Conservation (phyloP, 2,113 vertebrate genomes). For the Lycaon pictus region DNA sequence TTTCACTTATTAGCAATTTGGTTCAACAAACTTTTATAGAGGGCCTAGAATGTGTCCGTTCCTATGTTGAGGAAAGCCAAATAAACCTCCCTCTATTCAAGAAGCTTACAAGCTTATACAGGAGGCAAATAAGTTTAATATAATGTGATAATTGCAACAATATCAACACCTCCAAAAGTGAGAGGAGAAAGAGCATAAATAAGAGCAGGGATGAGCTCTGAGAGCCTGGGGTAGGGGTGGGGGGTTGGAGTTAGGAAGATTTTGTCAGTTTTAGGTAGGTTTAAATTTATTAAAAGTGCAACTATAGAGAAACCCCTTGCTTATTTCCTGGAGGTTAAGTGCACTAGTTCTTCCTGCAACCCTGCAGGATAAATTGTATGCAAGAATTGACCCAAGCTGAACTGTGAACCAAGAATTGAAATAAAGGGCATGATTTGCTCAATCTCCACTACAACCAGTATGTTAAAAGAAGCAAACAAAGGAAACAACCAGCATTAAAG, state of each 20-base stretch:
- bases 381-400: neutral
- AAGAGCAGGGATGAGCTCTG: neutral
- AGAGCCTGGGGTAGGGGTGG: neutral
- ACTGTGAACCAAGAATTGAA: constrained; percentile 35
- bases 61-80: neutral
- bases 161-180: neutral
- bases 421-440: neutral
- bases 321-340: neutral
- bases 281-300: constrained; percentile 40
- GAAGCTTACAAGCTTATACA: neutral
- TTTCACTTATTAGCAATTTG: neutral
- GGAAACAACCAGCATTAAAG: neutral
- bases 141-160: neutral
- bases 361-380: neutral
- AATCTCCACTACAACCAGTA: neutral
- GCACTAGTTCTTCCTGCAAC: neutral
- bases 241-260: neutral
- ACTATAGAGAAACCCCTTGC: neutral
- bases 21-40: neutral
- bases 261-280: neutral
- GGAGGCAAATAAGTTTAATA: neutral
- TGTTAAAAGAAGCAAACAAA: neutral
- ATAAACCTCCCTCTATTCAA: constrained; percentile 6
- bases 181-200: neutral
- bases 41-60: neutral